Base-by-base conservation (phyloP, 1,140 invertebrate species). In the Atta colombica region DNA sequence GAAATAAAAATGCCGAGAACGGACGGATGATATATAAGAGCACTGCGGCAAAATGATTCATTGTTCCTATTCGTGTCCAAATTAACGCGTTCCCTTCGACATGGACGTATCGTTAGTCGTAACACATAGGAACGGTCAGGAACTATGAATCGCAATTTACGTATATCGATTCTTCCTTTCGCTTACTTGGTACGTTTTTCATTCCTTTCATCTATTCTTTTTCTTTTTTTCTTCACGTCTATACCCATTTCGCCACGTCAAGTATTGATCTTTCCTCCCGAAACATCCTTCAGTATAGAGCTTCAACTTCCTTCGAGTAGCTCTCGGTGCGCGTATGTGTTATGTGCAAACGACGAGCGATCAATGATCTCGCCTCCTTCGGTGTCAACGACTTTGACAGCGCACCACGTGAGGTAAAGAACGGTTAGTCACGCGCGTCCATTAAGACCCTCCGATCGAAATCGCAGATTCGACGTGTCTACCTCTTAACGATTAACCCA, bases 361-460 rank as follows among this genome's bases (percentile, higher is more conserved):
- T 84, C 80, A 84, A 84, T 75, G 80, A 84, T 84, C 80, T 82
- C 80, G 68, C 1, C 68, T 85, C n/a, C 86, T 58, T 61, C 80
- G 80, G 66, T 71, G 75, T 85, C 81, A 88, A 86, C 21, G 74
- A 66, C 88, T 89, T 89, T 89, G 88, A 89, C 84, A 89, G 58
- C 69, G 69, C 31, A 35, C 53, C 81, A 68, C 88, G 65, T 86
- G 86, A 89, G 55, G 77, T 65, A 78, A 69, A 61, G 69, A 58
- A 84, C 72, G 88, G 89, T 90, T 69, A 89, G 88, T 90, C 89
- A 89, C 88, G 89, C 88, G 85, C 72, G 85, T 89, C 88, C 88
- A 87, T 90, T 84, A 84, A 45, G 74, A 28, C 3, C 63, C 28
- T 28, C 14, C 69, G 89, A 90, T 90, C 89, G 77, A 84, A 87